A percentile compares a stretch with the other conserved stretches of the same genome.
Evolutionary conservation across 2,113 vertebrate genomes (phyloP).

Genomic region (Cavia aperea): DNA sequence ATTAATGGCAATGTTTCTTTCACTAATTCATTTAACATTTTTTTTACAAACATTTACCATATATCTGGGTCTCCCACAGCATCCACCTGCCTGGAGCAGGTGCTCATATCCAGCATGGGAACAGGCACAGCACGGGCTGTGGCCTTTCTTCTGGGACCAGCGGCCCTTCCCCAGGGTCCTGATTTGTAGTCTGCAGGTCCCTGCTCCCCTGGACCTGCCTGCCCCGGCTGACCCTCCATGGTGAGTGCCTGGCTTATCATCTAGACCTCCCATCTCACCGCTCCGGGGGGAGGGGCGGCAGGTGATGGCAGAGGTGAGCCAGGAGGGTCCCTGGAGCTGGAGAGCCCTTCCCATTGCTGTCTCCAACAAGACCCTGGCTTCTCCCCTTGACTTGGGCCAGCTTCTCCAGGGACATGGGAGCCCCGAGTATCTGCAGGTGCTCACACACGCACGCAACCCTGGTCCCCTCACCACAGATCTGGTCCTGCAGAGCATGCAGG

Average conservation of each 20-base stretch:
- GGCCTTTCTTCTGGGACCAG: neutral
- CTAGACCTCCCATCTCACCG: neutral
- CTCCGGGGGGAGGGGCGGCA: fast-evolving
- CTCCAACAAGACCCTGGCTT: neutral
- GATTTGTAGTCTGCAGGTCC: neutral
- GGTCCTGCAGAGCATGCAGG: neutral
- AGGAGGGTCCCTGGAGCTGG: neutral
- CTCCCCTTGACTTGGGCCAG: no score
- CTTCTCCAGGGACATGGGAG: no score
- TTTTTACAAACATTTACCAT: neutral
- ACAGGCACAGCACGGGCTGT: neutral
- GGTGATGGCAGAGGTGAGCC: neutral
- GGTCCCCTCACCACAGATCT: neutral
- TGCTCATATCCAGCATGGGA: neutral
- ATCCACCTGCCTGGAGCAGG: fast-evolving
- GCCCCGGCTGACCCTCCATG: neutral
- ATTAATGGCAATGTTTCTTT: neutral
- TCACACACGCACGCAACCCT: neutral
- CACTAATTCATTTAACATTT: neutral
- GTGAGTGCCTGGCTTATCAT: neutral
- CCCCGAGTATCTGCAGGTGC: neutral
- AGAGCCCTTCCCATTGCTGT: neutral
- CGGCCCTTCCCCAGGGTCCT: neutral
- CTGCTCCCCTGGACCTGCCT: neutral
- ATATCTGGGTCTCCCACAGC: neutral